phyloP scores from a whole-genome alignment of 1,140 invertebrate species.

The Pseudomyrmex pallidus region DNA sequence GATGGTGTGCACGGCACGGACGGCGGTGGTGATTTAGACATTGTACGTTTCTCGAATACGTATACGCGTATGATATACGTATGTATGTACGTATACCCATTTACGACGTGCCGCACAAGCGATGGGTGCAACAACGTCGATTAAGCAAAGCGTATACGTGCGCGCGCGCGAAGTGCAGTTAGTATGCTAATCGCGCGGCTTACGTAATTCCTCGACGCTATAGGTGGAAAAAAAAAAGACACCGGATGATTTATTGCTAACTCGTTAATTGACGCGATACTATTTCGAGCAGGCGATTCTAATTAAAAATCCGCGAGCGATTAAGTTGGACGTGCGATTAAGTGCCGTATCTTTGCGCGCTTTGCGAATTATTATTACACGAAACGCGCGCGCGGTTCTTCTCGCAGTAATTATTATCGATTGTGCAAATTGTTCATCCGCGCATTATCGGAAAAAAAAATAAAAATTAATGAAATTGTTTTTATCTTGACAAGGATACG shows the following conservation, averaged over 20 bases:
- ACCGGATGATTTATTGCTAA: conserved; percentile 71
- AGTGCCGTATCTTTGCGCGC: conserved; percentile 5
- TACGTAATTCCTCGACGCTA: conserved; percentile 68
- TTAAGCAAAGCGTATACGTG: background rate
- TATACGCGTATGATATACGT: too few relatives aligned
- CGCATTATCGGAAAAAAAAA: too few relatives aligned
- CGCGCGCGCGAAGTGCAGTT: conserved; percentile 57
- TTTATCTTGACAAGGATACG: too few relatives aligned
- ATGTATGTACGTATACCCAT: too few relatives aligned
- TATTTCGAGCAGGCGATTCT: conserved; percentile 64
- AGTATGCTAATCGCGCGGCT: conserved; percentile 61
- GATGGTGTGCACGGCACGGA: too few relatives aligned
- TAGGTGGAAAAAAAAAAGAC: conserved; percentile 57
- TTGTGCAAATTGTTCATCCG: background rate
- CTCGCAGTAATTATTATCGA: background rate
- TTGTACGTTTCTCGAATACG: too few relatives aligned
- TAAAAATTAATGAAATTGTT: too few relatives aligned
- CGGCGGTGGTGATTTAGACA: too few relatives aligned
- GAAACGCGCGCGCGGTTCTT: background rate
- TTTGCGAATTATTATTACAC: background rate
- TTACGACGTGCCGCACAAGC: conserved; percentile 9
- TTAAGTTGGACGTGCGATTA: conserved; percentile 20
- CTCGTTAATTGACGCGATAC: conserved; percentile 72
- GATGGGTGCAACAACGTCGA: conserved; percentile 25
- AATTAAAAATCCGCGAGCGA: conserved; percentile 54